phyloP scores from a whole-genome alignment of 2,888 invertebrate genomes.

The Brenthis daphne region DNA sequence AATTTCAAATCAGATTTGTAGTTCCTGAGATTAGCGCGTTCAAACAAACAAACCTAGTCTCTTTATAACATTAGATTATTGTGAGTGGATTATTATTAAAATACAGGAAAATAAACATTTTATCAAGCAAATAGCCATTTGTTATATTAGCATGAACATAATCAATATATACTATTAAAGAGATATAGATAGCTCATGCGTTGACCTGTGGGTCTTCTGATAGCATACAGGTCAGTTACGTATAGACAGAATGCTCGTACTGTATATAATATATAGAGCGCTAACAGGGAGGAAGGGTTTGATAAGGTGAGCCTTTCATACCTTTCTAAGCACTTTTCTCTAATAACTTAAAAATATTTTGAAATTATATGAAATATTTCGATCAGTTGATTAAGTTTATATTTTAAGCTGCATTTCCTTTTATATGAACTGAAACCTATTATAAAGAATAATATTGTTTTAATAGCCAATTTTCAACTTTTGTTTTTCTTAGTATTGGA shows the following conservation, averaged over 20 bases:
- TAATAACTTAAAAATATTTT: not conserved
- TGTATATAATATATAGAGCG: conserved; percentile 22
- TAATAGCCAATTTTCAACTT: not conserved
- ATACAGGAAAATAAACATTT: not conserved
- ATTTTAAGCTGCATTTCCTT: too few relatives aligned
- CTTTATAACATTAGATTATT: too few relatives aligned
- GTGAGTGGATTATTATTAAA: too few relatives aligned
- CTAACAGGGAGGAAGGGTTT: conserved; percentile 14
- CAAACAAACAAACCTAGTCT: too few relatives aligned
- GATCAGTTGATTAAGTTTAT: too few relatives aligned
- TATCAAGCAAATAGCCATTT: not conserved
- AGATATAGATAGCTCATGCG: conserved; percentile 57
- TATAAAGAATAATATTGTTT: too few relatives aligned
- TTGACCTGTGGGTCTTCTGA: conserved; percentile 60
- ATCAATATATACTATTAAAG: conserved; percentile 44
- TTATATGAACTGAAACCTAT: too few relatives aligned
- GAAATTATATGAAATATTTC: not conserved
- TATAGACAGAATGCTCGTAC: conserved; percentile 22
- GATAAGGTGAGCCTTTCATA: conserved; percentile 1
- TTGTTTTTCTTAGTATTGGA: too few relatives aligned
- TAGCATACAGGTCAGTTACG: conserved; percentile 53
- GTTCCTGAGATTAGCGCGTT: too few relatives aligned
- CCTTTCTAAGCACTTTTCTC: not conserved
- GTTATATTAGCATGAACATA: not conserved
- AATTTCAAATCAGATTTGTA: too few relatives aligned